Base-by-base conservation (phyloP, 2,888 invertebrate genomes). In the Ectemnius continuus region DNA sequence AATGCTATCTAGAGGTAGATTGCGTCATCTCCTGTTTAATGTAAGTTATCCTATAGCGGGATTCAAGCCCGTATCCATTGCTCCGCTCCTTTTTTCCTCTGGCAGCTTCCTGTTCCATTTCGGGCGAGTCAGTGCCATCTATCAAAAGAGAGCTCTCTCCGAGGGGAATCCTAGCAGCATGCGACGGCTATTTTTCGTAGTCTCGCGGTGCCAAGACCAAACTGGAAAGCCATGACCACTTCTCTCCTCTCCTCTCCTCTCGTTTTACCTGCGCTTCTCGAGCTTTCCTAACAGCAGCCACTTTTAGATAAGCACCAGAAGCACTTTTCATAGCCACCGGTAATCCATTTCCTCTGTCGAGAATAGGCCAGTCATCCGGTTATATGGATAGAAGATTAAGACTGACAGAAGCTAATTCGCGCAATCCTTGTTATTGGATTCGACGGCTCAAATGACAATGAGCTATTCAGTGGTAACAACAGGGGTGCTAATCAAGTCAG, bases 151-250 rank as follows among this genome's bases (percentile, higher is more conserved):
- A 73, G 78, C 68, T 73, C 57, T 20, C 65, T 63, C 56, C 67
- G 18, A 62, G 63, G 56, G 56, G 28, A 16, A 59, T 18, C 61
- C 66, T 61, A 64, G 48, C 64, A 45, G 52, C 67, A 61, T 67
- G 76, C 65, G 69, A 67, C 23, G 69, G 70, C 71, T 74, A 72
- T 79, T 76, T 81, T 71, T 81, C 76, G 63, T 67, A 28, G 62
- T 70, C 60, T 66, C 60, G 73, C 63, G 36, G 36, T 47, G n/a
- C 56, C 47, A 52, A 52, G n/a, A 14, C 52, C 14, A 4, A 16
- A 65, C 14, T 2, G n/a, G 11, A 18, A 46, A 45, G 52, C 26
- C 26, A 23, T n/a, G 65, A 4, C 65, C 18, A 8, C 26, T 45
- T 4, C 20, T 36, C 14, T 61, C 18, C 20, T 13, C 14, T 26